A percentile compares a stretch with the other conserved stretches of the same genome.
These are phyloP conservation scores for Leptopilina myrica DNA, from an alignment of 2,888 invertebrate genomes.

Conservation along the genomic window DNA sequence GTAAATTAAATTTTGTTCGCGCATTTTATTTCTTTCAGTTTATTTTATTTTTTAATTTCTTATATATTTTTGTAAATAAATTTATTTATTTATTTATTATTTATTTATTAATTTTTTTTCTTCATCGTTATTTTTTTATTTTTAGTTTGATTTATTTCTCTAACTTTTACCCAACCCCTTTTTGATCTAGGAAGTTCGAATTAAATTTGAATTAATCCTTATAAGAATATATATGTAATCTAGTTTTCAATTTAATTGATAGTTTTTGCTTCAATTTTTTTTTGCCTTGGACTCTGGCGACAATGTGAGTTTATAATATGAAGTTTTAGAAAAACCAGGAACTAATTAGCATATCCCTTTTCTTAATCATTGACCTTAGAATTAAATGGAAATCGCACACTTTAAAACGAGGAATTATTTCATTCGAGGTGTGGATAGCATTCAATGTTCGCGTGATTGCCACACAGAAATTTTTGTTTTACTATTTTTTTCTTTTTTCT, in stretches of 20 bases:
- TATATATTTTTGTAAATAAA: no score
- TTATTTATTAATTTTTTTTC: no score
- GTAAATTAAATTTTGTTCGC: no score
- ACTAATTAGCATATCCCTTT: background rate
- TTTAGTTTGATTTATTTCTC: no score
- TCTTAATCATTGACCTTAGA: slow-evolving; percentile 25
- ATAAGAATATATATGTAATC: no score
- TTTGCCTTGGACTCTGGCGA: background rate
- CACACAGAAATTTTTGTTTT: slow-evolving; percentile 6
- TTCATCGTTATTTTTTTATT: no score
- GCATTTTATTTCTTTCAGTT: no score
- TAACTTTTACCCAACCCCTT: no score
- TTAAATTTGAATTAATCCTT: no score
- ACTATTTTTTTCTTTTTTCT: background rate
- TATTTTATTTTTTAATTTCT: no score
- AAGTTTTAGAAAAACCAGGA: background rate
- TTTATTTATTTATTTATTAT: no score
- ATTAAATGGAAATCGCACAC: slow-evolving; percentile 4
- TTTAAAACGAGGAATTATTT: slow-evolving; percentile 16
- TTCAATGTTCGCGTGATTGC: background rate
- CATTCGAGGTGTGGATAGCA: background rate
- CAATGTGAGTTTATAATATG: background rate
- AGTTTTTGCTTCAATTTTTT: background rate
- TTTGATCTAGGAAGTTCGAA: no score
- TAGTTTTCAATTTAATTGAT: background rate